phyloP scores from a whole-genome alignment of 2,888 invertebrate species.

The Nudaria mundana region DNA sequence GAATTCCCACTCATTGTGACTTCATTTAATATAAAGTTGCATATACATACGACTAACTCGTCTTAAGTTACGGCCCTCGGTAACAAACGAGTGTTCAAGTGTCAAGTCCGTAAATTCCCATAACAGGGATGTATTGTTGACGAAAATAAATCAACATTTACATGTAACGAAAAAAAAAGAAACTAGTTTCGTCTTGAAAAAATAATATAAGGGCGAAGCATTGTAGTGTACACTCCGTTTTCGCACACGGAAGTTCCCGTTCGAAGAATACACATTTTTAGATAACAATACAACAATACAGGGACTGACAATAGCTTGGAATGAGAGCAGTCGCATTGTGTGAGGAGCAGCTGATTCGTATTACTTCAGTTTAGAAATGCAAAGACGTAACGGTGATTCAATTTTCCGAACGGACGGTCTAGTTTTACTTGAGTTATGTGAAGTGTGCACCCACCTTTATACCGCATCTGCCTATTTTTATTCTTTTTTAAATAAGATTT shows the following conservation, averaged over 20 bases:
- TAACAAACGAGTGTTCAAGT: constrained; percentile 46
- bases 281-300: constrained; percentile 66
- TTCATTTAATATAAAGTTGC: constrained; percentile 40
- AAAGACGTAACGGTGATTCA: constrained; percentile 50
- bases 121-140: constrained; percentile 69
- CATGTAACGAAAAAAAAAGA: constrained; percentile 62
- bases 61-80: constrained; percentile 44
- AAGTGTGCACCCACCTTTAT: constrained; percentile 27
- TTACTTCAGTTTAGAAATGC: constrained; percentile 45
- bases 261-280: constrained; percentile 58
- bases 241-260: constrained; percentile 76
- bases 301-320: constrained; percentile 60
- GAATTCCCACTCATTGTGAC: constrained; percentile 43
- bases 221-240: constrained; percentile 55
- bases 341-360: constrained; percentile 61
- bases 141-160: constrained; percentile 77
- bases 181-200: constrained; percentile 62
- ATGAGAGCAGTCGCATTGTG: constrained; percentile 63
- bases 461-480: constrained; percentile 28
- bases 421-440: constrained; percentile 37
- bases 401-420: constrained; percentile 44
- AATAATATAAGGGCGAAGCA: constrained; percentile 57
- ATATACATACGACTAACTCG: constrained; percentile 32
- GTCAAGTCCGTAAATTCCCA: constrained; percentile 63
- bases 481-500: constrained; percentile 22